Evolutionary conservation across 2,797 vertebrate genomes (phyloP), one percentile per base, ranked within the genome.

Genomic region (Botia almorhae): DNA sequence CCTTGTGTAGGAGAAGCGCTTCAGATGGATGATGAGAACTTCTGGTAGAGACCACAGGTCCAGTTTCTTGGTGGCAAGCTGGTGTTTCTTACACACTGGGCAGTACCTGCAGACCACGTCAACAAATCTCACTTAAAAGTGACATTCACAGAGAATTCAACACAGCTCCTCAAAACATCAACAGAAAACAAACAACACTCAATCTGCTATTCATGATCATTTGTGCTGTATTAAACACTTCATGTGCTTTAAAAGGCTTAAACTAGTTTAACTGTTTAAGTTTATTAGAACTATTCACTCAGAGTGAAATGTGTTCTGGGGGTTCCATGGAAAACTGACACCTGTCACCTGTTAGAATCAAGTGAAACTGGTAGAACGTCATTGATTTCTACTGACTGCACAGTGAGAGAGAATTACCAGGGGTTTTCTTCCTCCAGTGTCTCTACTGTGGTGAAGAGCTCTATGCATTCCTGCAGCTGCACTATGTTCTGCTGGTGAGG

Each of bases 381-480:
- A 48, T 48, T 48, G 46, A 10, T 48, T 48, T 8, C 8, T 12
- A 46, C 8, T 1, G 43, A 29, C 29, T 29, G 29, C 29, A 29
- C 29, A 29, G 29, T 29, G 2, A 29, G 29, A 67, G 23, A 43
- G 14, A 16, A 13, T 92, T 91, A 97, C 96, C 96, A 97, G 36
- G 96, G 96, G 78, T 97, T 96, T 85, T 97, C 96, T 76, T 96
- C 95, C 87, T 96, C 96, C 86, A 97, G 92, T 0, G 94, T 96
- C 71, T 96, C 96, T 69, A 94, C 87, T 0, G 94, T 97, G 87
- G 96, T 97, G 85, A 97, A 97, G 64, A 96, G 94, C 84, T 96
- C 91, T 36, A 97, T 96, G 76, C 96, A 96, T 83, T 96, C 94
- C 89, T 95, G 93, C 79, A 97, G 93, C 84, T 90, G 88, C 0